Conservation (phyloP, 2,888 invertebrate species). For the Phengaris alcon region DNA sequence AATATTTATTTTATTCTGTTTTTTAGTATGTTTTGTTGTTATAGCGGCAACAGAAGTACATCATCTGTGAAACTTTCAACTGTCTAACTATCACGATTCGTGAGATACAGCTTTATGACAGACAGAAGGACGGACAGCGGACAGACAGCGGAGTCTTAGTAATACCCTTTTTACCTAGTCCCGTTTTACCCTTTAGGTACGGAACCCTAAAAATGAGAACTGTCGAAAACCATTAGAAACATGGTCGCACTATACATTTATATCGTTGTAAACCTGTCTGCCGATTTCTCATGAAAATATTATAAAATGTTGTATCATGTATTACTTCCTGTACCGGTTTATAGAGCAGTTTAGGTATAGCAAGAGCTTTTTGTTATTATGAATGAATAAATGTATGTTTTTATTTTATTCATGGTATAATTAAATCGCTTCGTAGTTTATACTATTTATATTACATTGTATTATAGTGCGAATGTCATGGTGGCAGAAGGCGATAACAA, state of each 20-base stretch:
- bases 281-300: background rate
- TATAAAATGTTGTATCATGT: background rate
- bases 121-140: too few species aligned
- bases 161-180: too few species aligned
- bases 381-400: background rate
- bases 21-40: too few species aligned
- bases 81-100: too few species aligned
- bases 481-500: background rate
- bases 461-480: background rate
- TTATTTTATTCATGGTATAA: background rate
- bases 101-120: too few species aligned
- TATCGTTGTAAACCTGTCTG: background rate
- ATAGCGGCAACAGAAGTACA: too few species aligned
- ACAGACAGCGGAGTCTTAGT: too few species aligned
- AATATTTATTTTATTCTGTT: too few species aligned
- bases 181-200: too few species aligned
- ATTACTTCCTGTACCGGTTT: conserved; percentile 13
- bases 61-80: too few species aligned
- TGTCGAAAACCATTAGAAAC: too few species aligned
- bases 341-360: background rate
- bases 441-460: background rate
- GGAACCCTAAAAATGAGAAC: too few species aligned
- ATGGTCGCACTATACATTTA: background rate
- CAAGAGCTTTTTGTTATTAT: background rate
- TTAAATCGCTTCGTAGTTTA: background rate